A percentile compares a stretch with the other conserved stretches of the same genome.
Conservation (phyloP, 2,888 invertebrate genomes). For the Scaptomyza cyrtandrae region DNA sequence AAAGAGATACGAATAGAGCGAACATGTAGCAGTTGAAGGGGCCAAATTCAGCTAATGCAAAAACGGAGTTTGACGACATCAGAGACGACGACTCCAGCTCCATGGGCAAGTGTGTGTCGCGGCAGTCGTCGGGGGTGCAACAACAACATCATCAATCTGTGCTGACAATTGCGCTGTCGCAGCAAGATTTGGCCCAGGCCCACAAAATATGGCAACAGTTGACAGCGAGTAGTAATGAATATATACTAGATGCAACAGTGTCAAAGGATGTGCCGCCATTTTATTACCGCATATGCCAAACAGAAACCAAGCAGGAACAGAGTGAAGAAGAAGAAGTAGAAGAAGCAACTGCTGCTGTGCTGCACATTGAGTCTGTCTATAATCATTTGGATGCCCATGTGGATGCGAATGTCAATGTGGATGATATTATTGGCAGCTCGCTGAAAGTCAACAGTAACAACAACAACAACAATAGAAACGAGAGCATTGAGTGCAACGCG, state of each 20-base stretch:
- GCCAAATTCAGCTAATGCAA: conserved; percentile 12
- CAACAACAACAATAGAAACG: background rate
- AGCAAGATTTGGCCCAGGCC: conserved; percentile 80
- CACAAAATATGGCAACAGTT: conserved; percentile 72
- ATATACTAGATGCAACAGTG: conserved; percentile 61
- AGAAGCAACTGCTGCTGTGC: conserved; percentile 39
- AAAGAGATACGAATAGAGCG: background rate
- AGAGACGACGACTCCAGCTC: conserved; percentile 44
- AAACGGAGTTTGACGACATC: conserved; percentile 2
- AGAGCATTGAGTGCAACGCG: background rate
- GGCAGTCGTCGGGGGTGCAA: conserved; percentile 76
- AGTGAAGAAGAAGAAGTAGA: conserved; percentile 22
- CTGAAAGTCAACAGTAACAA: conserved; percentile 44
- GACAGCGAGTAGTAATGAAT: conserved; percentile 78
- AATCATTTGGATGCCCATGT: conserved; percentile 56
- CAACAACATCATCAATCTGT: conserved; percentile 77
- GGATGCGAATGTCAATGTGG: conserved; percentile 41
- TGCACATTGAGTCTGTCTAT: conserved; percentile 67
- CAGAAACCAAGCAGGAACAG: conserved; percentile 1
- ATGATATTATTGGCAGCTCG: conserved; percentile 49
- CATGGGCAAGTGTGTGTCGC: conserved; percentile 85
- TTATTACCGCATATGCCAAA: conserved; percentile 63
- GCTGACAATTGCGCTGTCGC: conserved; percentile 82
- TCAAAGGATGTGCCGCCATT: conserved; percentile 54
- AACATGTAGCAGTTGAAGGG: conserved; percentile 21